Base-by-base conservation (phyloP, 2,888 invertebrate genomes). In the Catonia carolina region DNA sequence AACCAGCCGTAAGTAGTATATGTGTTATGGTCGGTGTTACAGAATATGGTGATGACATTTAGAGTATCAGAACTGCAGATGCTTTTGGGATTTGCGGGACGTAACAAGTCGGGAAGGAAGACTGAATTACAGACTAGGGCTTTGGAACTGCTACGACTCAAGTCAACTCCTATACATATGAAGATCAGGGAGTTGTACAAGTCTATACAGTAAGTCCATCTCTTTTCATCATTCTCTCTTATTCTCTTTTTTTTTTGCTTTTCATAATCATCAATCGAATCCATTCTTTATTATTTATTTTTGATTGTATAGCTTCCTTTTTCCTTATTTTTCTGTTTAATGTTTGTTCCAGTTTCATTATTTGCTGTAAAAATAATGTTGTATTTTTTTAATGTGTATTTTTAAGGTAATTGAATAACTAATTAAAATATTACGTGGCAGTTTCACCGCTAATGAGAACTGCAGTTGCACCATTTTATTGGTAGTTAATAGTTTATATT, bases 41-140 rank as follows among this genome's bases (percentile, higher is more conserved):
- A 72, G 71, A 68, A 67, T 63, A 80, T 80, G 79, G 71, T 80
- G 50, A 69, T 82, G 73, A 80, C 79, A 70, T 89, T 90, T 76
- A 83, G 90, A 68, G 89, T 89, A 67, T 85, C 86, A 72, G 90
- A 89, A 74, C 82, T 91, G 70, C 89, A 89, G 77, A 84, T 84
- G 75, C 76, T 91, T 70, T 78, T 90, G 70, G 85, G 85, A 69
- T 87, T 82, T 74, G 85, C 87, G 66, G 87, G 87, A 65, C 79
- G 84, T 71, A 86, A 85, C 69, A 86, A 86, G 73, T 81, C 82
- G 67, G 90, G 89, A 62, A 77, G 87, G 69, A 91, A 91, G 76
- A 80, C 78, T 68, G 89, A 90, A 72, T 75, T 90, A 57, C 84
- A 88, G 73, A 77, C 79, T 60, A 78, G 89, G 67, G 86, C 88